Evolutionary conservation across 37 sponge, comb jelly and placozoan genomes (phyloP), one percentile per base, ranked within the genome.

Genomic region (Bolinopsis microptera): DNA sequence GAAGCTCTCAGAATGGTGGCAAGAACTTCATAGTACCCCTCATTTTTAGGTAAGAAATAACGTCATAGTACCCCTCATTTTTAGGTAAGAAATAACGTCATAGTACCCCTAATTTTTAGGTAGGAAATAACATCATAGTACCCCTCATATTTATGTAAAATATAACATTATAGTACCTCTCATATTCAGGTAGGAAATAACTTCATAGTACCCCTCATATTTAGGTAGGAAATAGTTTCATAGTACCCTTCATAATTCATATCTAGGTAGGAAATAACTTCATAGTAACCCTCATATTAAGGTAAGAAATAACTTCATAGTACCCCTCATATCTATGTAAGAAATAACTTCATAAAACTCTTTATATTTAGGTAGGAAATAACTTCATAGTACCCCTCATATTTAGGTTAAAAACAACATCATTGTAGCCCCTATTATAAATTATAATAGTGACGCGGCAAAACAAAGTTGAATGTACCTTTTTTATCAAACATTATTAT

Each of bases 21-120:
- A 86, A 86, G 48, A 41, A 41, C 90, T 34, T 41, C 61, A 86
- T 86, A 21, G 90, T 86, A 24, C 90, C 90, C 3, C 90, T 86
- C 61, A 86, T 86, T 0, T 86, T 86, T 38, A 86, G 90, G 90
- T 86, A 86, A 23, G 35, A 61, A 86, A 86, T 9, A 41, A 41
- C 90, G 13, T 41, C 61, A 86, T 86, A 21, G 90, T 86, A 24
- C 90, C 90, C 3, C 90, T 86, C 61, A 86, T 86, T 0, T 86
- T 86, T 38, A 86, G 90, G 90, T 86, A 86, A 23, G 35, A 61
- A 86, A 86, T 9, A 41, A 41, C 90, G 13, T 41, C 61, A 86
- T 86, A 21, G 90, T 86, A 24, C 90, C 90, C 3, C 90, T 86
- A 28, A 86, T 86, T 0, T 86, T 86, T 38, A 86, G 90, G 90